Evolutionary conservation across 2,888 invertebrate genomes (phyloP).

Genomic region (Lepidocyrtinus sp.): DNA sequence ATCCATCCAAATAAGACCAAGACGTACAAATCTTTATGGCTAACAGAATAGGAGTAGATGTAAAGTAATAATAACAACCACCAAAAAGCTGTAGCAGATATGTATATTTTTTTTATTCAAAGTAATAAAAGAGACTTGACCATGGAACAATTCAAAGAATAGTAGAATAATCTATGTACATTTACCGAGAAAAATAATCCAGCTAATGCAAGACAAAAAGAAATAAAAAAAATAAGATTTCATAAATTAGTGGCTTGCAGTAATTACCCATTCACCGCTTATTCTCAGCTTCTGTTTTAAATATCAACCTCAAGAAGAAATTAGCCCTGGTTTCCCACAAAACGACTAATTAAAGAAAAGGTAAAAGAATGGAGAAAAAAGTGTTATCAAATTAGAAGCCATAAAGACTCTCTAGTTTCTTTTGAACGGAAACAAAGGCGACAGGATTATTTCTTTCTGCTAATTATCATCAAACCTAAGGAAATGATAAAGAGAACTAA

Average conservation of each 20-base stretch:
- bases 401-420: background rate
- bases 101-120: too few species aligned
- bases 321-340: conserved; percentile 51
- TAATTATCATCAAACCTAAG: conserved; percentile 29
- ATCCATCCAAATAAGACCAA: conserved; percentile 29
- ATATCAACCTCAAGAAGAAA: conserved; percentile 9
- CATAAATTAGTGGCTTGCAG: conserved; percentile 51
- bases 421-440: background rate
- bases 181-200: background rate
- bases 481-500: conserved; percentile 20
- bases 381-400: conserved; percentile 20
- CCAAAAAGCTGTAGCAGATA: too few species aligned
- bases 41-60: too few species aligned
- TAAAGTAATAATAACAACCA: background rate
- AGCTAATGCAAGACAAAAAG: background rate
- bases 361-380: conserved; percentile 19
- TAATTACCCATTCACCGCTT: conserved; percentile 42
- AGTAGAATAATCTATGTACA: too few species aligned
- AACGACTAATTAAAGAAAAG: conserved; percentile 50
- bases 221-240: conserved; percentile 37
- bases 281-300: conserved; percentile 8
- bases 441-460: background rate
- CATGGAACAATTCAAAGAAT: too few species aligned
- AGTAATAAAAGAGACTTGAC: too few species aligned
- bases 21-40: too few species aligned